Evolutionary conservation across 2,888 invertebrate genomes (phyloP), one percentile per base, ranked within the genome.

Genomic region (Cerastis leucographa): DNA sequence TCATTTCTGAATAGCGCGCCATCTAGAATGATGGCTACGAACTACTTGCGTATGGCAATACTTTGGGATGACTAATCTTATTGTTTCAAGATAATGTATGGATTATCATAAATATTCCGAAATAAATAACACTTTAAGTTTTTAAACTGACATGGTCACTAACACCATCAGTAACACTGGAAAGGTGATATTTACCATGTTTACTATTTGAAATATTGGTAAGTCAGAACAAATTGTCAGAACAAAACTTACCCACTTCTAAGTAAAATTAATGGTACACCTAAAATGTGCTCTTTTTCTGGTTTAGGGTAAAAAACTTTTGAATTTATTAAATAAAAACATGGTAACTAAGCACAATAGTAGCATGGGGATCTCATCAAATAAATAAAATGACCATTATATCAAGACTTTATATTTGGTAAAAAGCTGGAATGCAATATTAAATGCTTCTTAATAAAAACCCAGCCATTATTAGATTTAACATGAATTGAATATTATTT

Each of bases 341-440:
- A 19, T 35, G 3, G 4, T 22, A 29, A 2, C 3, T 35, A 46
- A 12, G n/a, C 0, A 51, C 5, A n/a, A n/a, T 54, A 56, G 17
- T 25, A 59, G 12, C 8, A n/a, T 0, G 19, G 44, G 65, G 54
- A 65, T 64, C 22, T 9, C 29, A n/a, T 61, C 68, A 73, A 73
- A 84, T 87, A 84, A 88, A 86, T 86, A 88, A 89, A 78, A 85
- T 72, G 56, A 76, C 76, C 80, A 68, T 89, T 89, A 90, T 91
- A 88, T 87, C 84, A 89, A 90, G 90, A 92, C 87, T 91, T 90
- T 94, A 93, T 95, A 94, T 94, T 95, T 94, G 93, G 93, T 95
- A 94, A 93, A 93, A 93, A 89, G 95, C 95, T 96, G 96, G 96
- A 96, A 96, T 96, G 96, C 95, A 94, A 93, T 90, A 90, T 92